Evolutionary conservation across 2,888 invertebrate species (phyloP).

Genomic region (Entomobrya proxima): DNA sequence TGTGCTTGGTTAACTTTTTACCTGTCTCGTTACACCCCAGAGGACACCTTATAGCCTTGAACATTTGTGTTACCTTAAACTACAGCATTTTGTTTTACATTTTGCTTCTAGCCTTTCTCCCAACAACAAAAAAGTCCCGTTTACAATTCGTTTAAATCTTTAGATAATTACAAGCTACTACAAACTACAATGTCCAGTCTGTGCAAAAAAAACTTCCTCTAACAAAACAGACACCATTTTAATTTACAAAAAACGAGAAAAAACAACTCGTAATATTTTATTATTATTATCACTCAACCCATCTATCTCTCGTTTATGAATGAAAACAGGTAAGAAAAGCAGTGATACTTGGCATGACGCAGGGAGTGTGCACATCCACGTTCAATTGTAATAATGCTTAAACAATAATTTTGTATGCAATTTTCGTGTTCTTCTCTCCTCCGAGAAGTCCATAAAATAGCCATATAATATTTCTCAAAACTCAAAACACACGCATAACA

Average conservation of each 20-base stretch:
- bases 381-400: conserved; percentile 49
- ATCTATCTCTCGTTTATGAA: conserved; percentile 35
- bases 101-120: no score
- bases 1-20: background rate
- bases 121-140: no score
- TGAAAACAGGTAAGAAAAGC: conserved; percentile 12
- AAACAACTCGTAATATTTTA: conserved; percentile 23
- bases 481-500: conserved; percentile 23
- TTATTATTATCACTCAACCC: conserved; percentile 33
- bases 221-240: no score
- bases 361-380: conserved; percentile 61
- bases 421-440: conserved; percentile 36
- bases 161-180: no score
- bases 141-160: no score
- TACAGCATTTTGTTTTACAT: no score
- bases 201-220: no score
- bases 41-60: no score
- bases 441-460: conserved; percentile 49
- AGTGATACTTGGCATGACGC: conserved; percentile 46
- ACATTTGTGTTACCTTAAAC: no score
- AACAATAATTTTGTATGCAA: conserved; percentile 37
- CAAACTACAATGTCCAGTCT: no score
- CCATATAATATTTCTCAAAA: conserved; percentile 43
- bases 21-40: background rate
- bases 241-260: background rate